Percentiles rank a stretch among this genome's conserved stretches.
Evolutionary conservation across 92 coral and sea anemone species (phyloP).

Genomic region (Anthopleura xanthogrammica): DNA sequence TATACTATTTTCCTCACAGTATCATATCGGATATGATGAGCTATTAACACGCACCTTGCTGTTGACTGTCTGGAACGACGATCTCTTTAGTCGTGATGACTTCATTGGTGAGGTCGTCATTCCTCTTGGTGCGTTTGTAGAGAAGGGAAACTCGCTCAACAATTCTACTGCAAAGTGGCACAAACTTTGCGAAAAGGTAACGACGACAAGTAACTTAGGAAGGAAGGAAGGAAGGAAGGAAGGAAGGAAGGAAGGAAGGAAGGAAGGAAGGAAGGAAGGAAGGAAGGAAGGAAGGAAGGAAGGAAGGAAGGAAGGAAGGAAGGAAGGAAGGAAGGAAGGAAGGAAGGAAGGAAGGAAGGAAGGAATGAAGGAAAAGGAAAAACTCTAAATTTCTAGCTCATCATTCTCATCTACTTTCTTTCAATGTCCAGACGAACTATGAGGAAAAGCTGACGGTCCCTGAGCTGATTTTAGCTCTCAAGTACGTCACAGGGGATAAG

Average conservation of each 20-base stretch:
- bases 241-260: too few relatives aligned
- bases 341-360: neutral
- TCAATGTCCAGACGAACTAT: constrained; percentile 13
- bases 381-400: neutral
- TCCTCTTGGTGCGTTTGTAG: constrained; percentile 57
- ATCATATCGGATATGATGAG: constrained; percentile 67
- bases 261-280: neutral
- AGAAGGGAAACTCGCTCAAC: constrained; percentile 50
- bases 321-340: too few relatives aligned
- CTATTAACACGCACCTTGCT: constrained; percentile 63
- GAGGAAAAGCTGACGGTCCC: constrained; percentile 37
- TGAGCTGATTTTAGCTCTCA: constrained; percentile 73
- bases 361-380: too few relatives aligned
- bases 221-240: neutral
- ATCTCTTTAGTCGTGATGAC: constrained; percentile 57
- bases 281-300: too few relatives aligned
- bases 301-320: too few relatives aligned
- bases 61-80: constrained; percentile 72
- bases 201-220: too few relatives aligned
- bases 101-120: constrained; percentile 75
- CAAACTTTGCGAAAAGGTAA: constrained; percentile 54
- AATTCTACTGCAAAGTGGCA: constrained; percentile 61
- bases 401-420: neutral
- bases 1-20: constrained; percentile 35
- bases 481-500: constrained; percentile 89